Evolutionary conservation across 1,140 invertebrate species (phyloP).

Genomic region (Drosophila pseudoananassae): DNA sequence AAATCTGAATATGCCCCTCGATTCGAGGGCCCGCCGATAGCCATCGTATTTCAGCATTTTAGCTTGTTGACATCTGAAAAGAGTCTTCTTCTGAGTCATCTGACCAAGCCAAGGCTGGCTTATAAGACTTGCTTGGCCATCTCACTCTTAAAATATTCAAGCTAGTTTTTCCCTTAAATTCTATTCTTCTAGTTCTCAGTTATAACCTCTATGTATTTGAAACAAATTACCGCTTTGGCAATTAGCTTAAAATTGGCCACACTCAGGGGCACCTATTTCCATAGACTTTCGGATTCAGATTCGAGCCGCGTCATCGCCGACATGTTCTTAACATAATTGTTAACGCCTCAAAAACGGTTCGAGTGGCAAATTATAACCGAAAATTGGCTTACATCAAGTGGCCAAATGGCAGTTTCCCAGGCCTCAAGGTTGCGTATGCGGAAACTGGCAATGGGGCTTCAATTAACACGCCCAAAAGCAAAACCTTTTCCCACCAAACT

Average conservation of each 20-base stretch:
- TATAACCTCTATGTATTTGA: constrained; percentile 23
- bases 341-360: constrained; percentile 67
- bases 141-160: background rate
- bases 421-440: constrained; percentile 64
- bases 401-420: constrained; percentile 53
- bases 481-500: constrained; percentile 61
- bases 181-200: background rate
- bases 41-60: constrained; percentile 53
- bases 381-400: constrained; percentile 51
- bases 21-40: constrained; percentile 33
- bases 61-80: constrained; percentile 58
- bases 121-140: background rate
- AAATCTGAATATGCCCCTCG: constrained; percentile 1
- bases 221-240: constrained; percentile 51
- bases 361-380: constrained; percentile 60
- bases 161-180: background rate
- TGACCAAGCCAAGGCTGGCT: constrained; percentile 23
- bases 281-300: constrained; percentile 46
- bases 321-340: constrained; percentile 47
- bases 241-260: constrained; percentile 55
- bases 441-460: constrained; percentile 59
- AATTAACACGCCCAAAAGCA: constrained; percentile 67
- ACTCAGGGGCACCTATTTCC: constrained; percentile 23
- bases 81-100: constrained; percentile 40
- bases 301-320: constrained; percentile 55